Conservation (phyloP, 2,797 vertebrate genomes). For the Spheniscus humboldti region DNA sequence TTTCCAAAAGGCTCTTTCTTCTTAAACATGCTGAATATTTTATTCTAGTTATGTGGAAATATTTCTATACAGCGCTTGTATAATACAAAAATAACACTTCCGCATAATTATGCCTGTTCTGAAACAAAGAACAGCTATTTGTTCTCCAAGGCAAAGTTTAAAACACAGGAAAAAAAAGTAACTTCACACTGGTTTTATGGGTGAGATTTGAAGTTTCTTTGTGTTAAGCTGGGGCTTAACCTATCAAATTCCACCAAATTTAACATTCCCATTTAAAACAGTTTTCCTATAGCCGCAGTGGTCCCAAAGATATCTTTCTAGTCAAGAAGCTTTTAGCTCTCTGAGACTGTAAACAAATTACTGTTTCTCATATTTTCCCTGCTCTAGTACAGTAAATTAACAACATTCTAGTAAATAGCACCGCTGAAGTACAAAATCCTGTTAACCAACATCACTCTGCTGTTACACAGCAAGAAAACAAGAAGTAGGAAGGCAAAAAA, state of each 20-base stretch:
- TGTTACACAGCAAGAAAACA: background rate
- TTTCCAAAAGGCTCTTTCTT: background rate
- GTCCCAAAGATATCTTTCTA: background rate
- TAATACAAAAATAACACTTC: constrained; percentile 35
- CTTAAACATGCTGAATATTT: constrained; percentile 17
- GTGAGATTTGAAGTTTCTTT: background rate
- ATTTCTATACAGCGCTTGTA: background rate
- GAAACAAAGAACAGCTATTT: background rate
- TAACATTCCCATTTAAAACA: background rate
- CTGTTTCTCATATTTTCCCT: background rate
- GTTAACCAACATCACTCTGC: background rate
- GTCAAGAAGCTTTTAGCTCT: background rate
- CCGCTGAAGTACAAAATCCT: background rate
- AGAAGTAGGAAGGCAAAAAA: background rate
- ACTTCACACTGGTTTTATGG: background rate
- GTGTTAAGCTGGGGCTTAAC: background rate
- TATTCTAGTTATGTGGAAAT: background rate
- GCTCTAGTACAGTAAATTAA: background rate
- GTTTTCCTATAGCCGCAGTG: background rate
- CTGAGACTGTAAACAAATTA: background rate
- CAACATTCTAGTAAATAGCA: background rate
- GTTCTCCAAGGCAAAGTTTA: background rate
- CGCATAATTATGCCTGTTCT: background rate
- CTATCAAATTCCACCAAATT: background rate
- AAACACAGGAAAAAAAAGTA: background rate